Percentiles rank a stretch among this genome's conserved stretches.
These are phyloP conservation scores for Galerucella calmariensis DNA, from an alignment of 2,888 invertebrate species.

Conservation along the genomic window DNA sequence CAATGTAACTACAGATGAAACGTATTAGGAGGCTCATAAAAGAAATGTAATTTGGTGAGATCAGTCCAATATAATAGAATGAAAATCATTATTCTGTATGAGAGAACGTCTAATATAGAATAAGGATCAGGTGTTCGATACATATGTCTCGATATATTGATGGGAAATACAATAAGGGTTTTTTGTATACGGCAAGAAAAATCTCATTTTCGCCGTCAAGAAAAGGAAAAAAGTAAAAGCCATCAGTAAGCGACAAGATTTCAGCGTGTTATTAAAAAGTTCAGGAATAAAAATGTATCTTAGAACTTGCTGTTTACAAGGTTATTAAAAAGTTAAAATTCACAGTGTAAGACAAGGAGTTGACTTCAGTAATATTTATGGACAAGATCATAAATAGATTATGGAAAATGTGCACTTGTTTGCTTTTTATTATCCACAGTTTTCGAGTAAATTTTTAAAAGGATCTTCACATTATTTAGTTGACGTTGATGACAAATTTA, in stretches of 20 bases:
- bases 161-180: conserved; percentile 8
- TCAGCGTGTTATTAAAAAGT: neutral
- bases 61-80: conserved; percentile 35
- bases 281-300: no score
- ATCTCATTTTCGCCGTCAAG: conserved; percentile 1
- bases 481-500: no score
- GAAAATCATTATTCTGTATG: conserved; percentile 33
- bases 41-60: conserved; percentile 39
- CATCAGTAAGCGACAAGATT: neutral
- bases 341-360: no score
- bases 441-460: no score
- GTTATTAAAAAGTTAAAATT: no score
- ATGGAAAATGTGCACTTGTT: no score
- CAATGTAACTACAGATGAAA: conserved; percentile 22
- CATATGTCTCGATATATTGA: conserved; percentile 23
- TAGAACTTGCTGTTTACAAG: no score
- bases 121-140: conserved; percentile 37
- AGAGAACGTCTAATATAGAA: conserved; percentile 32
- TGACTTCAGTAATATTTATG: no score
- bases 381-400: no score
- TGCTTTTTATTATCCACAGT: no score
- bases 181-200: conserved; percentile 23
- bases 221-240: neutral
- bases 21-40: conserved; percentile 31
- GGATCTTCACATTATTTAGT: no score